Conservation (phyloP, 2,888 invertebrate genomes). For the Xylota segnis region DNA sequence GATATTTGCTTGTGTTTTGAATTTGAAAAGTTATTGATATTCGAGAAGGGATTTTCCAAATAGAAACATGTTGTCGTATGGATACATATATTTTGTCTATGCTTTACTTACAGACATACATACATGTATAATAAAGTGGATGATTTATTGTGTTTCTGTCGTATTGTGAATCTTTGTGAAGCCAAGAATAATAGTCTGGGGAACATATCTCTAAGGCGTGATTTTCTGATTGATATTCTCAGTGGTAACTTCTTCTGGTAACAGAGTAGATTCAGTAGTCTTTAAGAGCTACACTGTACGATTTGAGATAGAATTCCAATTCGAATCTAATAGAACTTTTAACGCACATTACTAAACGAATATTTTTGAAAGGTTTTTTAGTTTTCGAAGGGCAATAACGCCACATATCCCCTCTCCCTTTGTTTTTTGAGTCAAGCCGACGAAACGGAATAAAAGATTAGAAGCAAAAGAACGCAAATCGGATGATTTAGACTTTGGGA, state of each 20-base stretch:
- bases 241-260: too few species aligned
- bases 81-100: too few species aligned
- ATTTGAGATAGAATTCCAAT: not conserved
- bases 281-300: not conserved
- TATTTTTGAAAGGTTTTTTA: too few species aligned
- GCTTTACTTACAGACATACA: too few species aligned
- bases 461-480: too few species aligned
- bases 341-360: too few species aligned
- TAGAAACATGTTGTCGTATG: not conserved
- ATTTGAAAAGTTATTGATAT: slow-evolving; percentile 15
- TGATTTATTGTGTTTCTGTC: not conserved
- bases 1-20: not conserved
- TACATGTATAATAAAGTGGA: not conserved
- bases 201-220: not conserved
- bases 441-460: too few species aligned
- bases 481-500: too few species aligned
- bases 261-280: not conserved
- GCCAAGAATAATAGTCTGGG: not conserved
- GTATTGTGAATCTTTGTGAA: not conserved
- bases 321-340: not conserved
- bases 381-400: too few species aligned
- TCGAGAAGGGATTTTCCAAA: not conserved
- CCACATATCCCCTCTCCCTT: too few species aligned
- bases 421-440: too few species aligned
- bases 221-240: not conserved